These are phyloP conservation scores for Ciconia stormi DNA, from an alignment of 2,113 vertebrate genomes.

Conservation along the genomic window DNA sequence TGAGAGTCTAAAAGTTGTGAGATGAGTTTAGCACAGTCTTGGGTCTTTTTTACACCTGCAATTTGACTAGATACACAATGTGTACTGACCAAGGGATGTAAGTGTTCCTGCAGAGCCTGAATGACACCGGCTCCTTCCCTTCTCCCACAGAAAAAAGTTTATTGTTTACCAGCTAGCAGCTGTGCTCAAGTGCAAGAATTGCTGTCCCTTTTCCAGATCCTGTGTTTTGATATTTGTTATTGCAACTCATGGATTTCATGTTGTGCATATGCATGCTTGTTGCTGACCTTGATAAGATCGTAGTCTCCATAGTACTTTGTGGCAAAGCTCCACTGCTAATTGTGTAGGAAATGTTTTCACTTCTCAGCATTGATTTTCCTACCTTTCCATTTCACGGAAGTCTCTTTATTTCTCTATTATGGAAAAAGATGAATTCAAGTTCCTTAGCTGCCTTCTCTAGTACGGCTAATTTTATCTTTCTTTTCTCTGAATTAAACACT, in stretches of 20 bases:
- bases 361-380: background rate
- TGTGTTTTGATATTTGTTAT: background rate
- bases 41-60: background rate
- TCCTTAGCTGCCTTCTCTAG: background rate
- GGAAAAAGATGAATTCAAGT: background rate
- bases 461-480: background rate
- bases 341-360: background rate
- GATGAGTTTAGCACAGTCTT: background rate
- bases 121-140: background rate
- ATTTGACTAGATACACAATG: background rate
- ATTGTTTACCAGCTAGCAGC: background rate
- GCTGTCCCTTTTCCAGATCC: background rate
- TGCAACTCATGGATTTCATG: background rate
- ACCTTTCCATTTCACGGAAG: background rate
- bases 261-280: background rate
- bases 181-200: background rate
- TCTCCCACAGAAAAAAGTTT: background rate
- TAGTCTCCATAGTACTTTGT: background rate
- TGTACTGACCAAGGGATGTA: accelerated
- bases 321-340: background rate
- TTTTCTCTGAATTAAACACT: background rate
- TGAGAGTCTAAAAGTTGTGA: background rate
- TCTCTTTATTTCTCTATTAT: background rate
- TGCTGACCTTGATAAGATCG: background rate
- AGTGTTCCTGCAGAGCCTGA: background rate